These are phyloP conservation scores for Megalurothrips usitatus DNA, from an alignment of 2,888 invertebrate species.

Conservation along the genomic window DNA sequence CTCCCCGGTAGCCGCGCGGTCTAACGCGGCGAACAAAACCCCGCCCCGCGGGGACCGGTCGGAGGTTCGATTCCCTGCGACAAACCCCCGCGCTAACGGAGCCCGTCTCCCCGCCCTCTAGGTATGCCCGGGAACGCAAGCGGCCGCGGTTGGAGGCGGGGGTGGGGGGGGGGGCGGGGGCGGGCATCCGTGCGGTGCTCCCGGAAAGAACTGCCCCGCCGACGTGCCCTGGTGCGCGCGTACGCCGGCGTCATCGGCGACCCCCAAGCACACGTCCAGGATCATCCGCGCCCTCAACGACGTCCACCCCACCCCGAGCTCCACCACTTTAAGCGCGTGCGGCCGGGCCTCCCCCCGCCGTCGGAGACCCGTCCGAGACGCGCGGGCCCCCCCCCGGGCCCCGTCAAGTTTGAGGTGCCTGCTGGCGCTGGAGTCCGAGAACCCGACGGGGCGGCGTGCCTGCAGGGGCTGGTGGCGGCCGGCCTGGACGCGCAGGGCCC, in stretches of 20 bases:
- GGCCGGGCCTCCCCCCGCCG: slow-evolving; percentile 48
- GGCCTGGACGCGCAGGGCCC: slow-evolving; percentile 50
- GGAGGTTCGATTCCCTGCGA: no score
- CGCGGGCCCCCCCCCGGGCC: no score
- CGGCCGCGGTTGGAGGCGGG: background rate
- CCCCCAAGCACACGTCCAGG: slow-evolving; percentile 57
- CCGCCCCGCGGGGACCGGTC: background rate
- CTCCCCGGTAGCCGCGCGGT: no score
- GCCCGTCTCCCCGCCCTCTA: background rate
- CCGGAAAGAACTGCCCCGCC: slow-evolving; percentile 53
- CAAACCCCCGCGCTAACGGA: background rate
- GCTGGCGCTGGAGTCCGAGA: slow-evolving; percentile 47
- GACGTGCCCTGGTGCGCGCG: slow-evolving; percentile 55
- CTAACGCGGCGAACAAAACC: no score
- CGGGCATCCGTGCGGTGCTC: slow-evolving; percentile 41
- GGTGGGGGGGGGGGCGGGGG: background rate
- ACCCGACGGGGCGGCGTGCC: slow-evolving; percentile 28
- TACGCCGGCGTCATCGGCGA: slow-evolving; percentile 59
- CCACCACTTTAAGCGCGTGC: slow-evolving; percentile 69
- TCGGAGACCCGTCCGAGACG: slow-evolving; percentile 49
- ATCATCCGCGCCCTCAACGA: slow-evolving; percentile 57
- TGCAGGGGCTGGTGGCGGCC: slow-evolving; percentile 45
- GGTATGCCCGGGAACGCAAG: background rate
- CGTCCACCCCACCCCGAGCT: slow-evolving; percentile 55
- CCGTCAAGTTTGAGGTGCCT: slow-evolving; percentile 54